These are phyloP conservation scores for Uloborus plumipes DNA, from an alignment of 2,888 invertebrate genomes.

Conservation along the genomic window DNA sequence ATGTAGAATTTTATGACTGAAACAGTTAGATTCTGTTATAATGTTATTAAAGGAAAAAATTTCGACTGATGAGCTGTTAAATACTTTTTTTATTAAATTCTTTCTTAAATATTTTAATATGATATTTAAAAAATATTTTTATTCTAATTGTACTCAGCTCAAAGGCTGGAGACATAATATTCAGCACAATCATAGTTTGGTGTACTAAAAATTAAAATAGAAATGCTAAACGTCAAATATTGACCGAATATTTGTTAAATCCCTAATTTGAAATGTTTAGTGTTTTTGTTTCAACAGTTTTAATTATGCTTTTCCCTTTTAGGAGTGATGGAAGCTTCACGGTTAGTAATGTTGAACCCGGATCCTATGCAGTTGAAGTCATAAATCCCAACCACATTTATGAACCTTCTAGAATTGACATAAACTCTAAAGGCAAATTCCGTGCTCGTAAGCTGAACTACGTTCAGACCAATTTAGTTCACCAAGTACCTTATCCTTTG, in stretches of 20 bases:
- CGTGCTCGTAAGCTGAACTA: conserved; percentile 94
- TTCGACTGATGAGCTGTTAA: too few relatives aligned
- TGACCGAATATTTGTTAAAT: background rate
- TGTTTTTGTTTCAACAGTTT: too few relatives aligned
- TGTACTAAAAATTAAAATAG: too few relatives aligned
- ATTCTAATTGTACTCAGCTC: too few relatives aligned
- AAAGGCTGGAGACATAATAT: too few relatives aligned
- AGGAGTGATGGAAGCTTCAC: conserved; percentile 92
- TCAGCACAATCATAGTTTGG: too few relatives aligned
- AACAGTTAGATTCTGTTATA: too few relatives aligned
- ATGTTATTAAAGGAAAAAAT: too few relatives aligned
- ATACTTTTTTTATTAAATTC: too few relatives aligned
- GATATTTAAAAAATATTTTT: too few relatives aligned
- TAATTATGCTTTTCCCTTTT: conserved; percentile 67
- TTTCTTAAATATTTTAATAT: too few relatives aligned
- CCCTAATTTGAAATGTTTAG: background rate
- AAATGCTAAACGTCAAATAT: background rate
- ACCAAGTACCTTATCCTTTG: conserved; percentile 92
- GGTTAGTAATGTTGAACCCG: conserved; percentile 88
- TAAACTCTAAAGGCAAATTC: conserved; percentile 96
- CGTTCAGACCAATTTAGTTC: conserved; percentile 90
- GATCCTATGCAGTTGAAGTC: conserved; percentile 94
- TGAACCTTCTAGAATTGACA: conserved; percentile 95
- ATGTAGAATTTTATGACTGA: too few relatives aligned
- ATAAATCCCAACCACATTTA: conserved; percentile 91